phyloP scores from a whole-genome alignment of 2,797 vertebrate genomes.

The Onychomys arenicola region DNA sequence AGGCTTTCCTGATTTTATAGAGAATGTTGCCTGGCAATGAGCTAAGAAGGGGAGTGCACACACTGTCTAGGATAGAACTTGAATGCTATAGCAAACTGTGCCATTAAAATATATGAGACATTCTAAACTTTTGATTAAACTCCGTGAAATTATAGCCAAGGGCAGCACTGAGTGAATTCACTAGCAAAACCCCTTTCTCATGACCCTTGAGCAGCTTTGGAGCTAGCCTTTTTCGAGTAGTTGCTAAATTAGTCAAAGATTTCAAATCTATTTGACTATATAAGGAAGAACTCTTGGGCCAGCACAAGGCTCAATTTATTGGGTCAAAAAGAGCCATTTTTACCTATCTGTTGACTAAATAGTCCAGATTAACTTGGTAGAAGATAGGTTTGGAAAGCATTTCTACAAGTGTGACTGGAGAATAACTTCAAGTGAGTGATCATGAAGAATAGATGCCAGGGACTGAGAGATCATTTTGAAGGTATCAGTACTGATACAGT shows the following conservation, averaged over 20 bases:
- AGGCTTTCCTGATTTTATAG: background rate
- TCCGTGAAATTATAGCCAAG: background rate
- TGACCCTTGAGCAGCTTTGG: background rate
- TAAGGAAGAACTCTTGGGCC: background rate
- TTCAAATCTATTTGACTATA: background rate
- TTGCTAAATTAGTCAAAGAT: background rate
- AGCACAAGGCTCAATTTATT: background rate
- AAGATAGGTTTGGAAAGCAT: background rate
- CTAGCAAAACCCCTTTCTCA: background rate
- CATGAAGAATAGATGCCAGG: background rate
- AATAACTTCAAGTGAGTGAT: background rate
- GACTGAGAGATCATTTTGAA: background rate
- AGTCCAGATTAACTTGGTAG: background rate
- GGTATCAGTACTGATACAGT: background rate
- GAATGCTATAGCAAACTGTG: background rate
- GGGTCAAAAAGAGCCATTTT: background rate
- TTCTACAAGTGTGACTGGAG: background rate
- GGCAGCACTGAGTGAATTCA: background rate
- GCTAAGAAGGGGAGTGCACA: background rate
- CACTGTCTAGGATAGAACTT: background rate
- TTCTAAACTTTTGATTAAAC: background rate
- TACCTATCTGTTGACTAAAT: background rate
- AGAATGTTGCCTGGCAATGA: background rate
- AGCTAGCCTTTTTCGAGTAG: background rate
- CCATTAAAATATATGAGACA: background rate